Conservation (phyloP, 2,888 invertebrate species). For the Ormyrus nitidulus region DNA sequence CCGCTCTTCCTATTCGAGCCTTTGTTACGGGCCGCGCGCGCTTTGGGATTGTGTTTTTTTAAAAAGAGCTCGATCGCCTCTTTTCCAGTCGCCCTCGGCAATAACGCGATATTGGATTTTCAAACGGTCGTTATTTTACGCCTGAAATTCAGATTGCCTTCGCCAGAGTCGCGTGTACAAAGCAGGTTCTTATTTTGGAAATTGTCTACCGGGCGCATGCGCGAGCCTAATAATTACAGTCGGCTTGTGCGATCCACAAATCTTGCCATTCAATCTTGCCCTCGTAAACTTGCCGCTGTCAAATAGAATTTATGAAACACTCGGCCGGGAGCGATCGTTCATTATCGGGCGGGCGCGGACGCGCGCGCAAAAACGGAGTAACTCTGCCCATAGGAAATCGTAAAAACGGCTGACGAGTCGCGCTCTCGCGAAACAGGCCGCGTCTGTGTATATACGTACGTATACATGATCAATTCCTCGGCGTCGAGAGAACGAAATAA, state of each 20-base stretch:
- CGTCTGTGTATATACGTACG: neutral
- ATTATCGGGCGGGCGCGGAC: slow-evolving; percentile 21
- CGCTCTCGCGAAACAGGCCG: neutral
- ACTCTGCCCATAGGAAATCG: slow-evolving; percentile 23
- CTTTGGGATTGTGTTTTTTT: no score
- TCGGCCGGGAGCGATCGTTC: slow-evolving; percentile 34
- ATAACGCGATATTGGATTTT: slow-evolving; percentile 35
- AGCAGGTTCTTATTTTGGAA: no score
- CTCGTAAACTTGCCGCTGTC: slow-evolving; percentile 48
- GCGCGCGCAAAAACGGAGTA: neutral
- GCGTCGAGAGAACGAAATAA: slow-evolving; percentile 36
- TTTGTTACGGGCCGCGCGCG: neutral
- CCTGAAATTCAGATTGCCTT: no score
- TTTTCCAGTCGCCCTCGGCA: neutral
- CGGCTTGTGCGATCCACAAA: slow-evolving; percentile 2
- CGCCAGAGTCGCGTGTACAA: no score
- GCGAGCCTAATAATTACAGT: slow-evolving; percentile 20
- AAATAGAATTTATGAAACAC: slow-evolving; percentile 42
- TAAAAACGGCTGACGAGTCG: slow-evolving; percentile 39
- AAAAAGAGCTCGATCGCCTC: neutral
- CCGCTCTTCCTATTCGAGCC: slow-evolving; percentile 29
- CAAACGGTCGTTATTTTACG: neutral
- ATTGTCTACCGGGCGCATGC: no score
- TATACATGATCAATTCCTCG: slow-evolving; percentile 36
- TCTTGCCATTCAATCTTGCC: slow-evolving; percentile 43